These are phyloP conservation scores for Drosophila mulleri DNA, from an alignment of 2,888 invertebrate genomes.

Conservation along the genomic window DNA sequence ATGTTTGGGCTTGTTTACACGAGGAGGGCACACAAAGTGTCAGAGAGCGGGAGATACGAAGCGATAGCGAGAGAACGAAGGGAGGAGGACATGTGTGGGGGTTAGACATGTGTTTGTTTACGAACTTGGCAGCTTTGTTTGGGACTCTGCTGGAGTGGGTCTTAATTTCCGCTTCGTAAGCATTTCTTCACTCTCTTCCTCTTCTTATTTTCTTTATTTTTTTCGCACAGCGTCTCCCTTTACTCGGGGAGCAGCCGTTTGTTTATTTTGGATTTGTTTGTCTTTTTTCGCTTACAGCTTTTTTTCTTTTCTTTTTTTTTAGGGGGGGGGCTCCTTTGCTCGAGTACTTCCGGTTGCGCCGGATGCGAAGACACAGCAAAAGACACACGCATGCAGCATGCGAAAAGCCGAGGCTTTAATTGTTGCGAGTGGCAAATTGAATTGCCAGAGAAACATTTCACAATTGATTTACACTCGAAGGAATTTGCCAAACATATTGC, in stretches of 20 bases:
- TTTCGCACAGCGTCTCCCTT: constrained; percentile 31
- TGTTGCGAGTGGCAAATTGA: constrained; percentile 72
- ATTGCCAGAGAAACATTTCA: constrained; percentile 35
- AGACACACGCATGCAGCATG: constrained; percentile 47
- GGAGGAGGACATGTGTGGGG: constrained; percentile 19
- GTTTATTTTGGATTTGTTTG: constrained; percentile 82
- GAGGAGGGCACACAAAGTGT: constrained; percentile 28
- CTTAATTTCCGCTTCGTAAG: constrained; percentile 82
- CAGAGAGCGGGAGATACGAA: background rate
- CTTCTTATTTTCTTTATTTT: constrained; percentile 5
- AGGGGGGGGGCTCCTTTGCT: constrained; percentile 62
- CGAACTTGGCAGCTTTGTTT: constrained; percentile 78
- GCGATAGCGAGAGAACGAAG: constrained; percentile 4
- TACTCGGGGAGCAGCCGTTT: constrained; percentile 47
- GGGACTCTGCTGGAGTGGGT: constrained; percentile 65
- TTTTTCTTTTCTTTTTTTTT: constrained; percentile 32
- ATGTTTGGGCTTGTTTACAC: constrained; percentile 79
- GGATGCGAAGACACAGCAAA: constrained; percentile 60
- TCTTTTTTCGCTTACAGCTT: constrained; percentile 56
- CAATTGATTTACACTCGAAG: constrained; percentile 54
- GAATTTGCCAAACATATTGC: constrained; percentile 51
- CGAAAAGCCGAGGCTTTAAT: constrained; percentile 59
- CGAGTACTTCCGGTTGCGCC: constrained; percentile 75
- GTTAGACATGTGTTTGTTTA: constrained; percentile 75
- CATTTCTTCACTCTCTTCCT: constrained; percentile 55